phyloP scores from a whole-genome alignment of 2,888 invertebrate species.

The Cephus pygmeus region DNA sequence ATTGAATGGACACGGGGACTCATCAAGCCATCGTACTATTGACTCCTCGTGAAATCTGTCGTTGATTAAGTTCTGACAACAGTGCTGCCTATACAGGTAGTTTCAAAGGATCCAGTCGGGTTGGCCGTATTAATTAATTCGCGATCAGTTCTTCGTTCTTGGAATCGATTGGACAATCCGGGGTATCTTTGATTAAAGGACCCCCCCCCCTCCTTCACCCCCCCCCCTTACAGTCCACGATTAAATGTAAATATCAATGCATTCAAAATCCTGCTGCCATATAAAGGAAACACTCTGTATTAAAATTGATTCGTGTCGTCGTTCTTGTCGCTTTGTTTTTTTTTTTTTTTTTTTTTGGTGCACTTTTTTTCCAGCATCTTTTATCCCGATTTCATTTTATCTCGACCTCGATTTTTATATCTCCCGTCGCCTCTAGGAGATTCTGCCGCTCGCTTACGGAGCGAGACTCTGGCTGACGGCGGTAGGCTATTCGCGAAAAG shows the following conservation, averaged over 20 bases:
- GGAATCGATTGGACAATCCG: neutral
- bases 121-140: neutral
- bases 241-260: neutral
- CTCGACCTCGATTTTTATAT: constrained; percentile 11
- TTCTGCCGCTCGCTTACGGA: constrained; percentile 23
- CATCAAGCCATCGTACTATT: neutral
- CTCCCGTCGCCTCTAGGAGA: constrained; percentile 21
- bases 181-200: neutral
- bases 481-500: neutral
- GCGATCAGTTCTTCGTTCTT: neutral
- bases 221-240: constrained; percentile 3
- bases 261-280: neutral
- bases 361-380: neutral
- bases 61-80: neutral
- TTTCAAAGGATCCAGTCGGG: neutral
- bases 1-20: too few relatives aligned
- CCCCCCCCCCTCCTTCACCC: neutral
- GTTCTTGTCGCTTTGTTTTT: neutral
- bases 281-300: neutral
- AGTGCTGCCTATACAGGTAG: neutral
- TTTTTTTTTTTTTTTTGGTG: neutral
- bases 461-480: neutral
- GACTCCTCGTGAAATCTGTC: neutral
- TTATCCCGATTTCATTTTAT: constrained; percentile 36
- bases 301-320: constrained; percentile 2